Percentiles rank a stretch among this genome's conserved stretches.
These are phyloP conservation scores for Drosophila imparisetae DNA, from an alignment of 2,888 invertebrate genomes.

Conservation along the genomic window DNA sequence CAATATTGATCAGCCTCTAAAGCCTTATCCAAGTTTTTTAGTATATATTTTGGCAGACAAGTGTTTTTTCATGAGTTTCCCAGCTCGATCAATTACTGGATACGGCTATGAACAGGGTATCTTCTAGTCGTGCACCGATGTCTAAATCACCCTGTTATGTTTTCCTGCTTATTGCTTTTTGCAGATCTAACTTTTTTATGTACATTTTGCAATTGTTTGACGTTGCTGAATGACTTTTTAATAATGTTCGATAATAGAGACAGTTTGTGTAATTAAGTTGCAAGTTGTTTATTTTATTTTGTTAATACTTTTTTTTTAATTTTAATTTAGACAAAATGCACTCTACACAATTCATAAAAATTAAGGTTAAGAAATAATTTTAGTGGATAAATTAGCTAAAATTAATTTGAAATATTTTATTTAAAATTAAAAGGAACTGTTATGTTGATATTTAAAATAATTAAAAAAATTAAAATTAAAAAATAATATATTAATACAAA, in stretches of 20 bases:
- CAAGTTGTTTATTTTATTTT: neutral
- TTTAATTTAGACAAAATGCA: no score
- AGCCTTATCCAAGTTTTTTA: neutral
- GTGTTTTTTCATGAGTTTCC: neutral
- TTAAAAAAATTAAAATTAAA: no score
- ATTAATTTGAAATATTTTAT: neutral
- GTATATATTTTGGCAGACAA: neutral
- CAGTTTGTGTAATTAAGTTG: neutral
- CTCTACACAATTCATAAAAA: no score
- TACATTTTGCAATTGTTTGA: neutral
- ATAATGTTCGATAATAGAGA: no score
- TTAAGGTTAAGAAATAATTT: no score
- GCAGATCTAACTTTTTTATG: neutral
- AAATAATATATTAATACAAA: neutral
- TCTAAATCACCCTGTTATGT: neutral
- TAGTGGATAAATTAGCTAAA: neutral
- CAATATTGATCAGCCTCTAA: neutral
- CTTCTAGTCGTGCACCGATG: neutral
- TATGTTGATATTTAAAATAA: rapidly evolving
- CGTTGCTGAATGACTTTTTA: neutral
- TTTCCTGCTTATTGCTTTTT: slow-evolving; percentile 2
- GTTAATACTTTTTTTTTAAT: neutral
- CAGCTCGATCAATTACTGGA: neutral
- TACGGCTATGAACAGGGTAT: neutral
- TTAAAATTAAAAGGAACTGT: neutral